Evolutionary conservation across 1,140 invertebrate genomes (phyloP), one percentile per base, ranked within the genome.

Genomic region (Plodia interpunctella): DNA sequence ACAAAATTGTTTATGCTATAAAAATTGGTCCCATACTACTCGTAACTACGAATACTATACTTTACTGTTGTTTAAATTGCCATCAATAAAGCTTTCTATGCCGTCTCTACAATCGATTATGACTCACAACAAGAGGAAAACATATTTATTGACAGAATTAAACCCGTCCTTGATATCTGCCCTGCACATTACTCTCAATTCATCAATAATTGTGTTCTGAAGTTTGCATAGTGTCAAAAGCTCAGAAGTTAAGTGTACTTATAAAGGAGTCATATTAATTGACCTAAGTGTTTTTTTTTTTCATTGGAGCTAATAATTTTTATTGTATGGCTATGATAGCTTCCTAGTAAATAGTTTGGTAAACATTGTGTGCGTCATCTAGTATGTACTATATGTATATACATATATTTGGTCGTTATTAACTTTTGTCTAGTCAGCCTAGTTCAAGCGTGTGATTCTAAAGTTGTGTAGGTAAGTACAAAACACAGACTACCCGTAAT

Each of bases 141-240:
- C 61, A 66, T 54, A 60, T 59, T 63, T 57, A 63, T 67, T 53
- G 19, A 5, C 54, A 49, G 63, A 69, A 70, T 70, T 66, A 60
- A 49, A 21, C 55, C 58, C 21, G 63, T 61, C 65, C 65, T 65
- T 65, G 63, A 56, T 68, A 49, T 60, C 35, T 63, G 62, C 51
- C 60, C 54, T 38, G 21, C 38, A 32, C 62, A 60, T 68, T 62
- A 68, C 49, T 71, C 28, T 61, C 61, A 68, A 71, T 68, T 67
- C 59, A 49, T 49, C 53, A 55, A 38, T 51, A 32, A 59, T 60
- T 55, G 68, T 65, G 68, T 71, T 68, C 51, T 52, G 65, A 66
- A 64, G 62, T 49, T 61, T 58, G 55, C 61, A 49, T 17, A 30
- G 49, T 57, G 69, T 68, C 65, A 65, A 67, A 65, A 21, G 60